Percentiles rank a stretch among this genome's conserved stretches.
These are phyloP conservation scores for Condylura cristata DNA, from an alignment of 2,113 vertebrate species.

Conservation along the genomic window DNA sequence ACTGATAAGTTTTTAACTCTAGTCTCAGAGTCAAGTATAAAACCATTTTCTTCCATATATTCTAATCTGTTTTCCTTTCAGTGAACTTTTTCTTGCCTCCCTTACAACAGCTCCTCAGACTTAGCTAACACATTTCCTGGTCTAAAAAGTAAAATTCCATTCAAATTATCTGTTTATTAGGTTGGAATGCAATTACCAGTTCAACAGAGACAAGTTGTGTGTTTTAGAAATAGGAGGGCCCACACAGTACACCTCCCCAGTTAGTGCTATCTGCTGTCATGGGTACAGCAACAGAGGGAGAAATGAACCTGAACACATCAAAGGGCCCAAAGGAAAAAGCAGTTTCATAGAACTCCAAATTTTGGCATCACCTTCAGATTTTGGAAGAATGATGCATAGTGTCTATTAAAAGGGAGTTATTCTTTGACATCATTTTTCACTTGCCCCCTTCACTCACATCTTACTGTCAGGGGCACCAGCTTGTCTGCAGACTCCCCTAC, in stretches of 20 bases:
- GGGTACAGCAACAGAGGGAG: not conserved
- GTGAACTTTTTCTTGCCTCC: not conserved
- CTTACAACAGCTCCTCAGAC: not conserved
- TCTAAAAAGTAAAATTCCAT: not conserved
- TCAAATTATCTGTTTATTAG: not conserved
- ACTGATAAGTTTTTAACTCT: not conserved
- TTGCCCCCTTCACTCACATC: not conserved
- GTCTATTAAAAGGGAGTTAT: not conserved
- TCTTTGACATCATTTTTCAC: not conserved
- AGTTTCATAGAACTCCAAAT: not conserved
- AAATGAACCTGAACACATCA: not conserved
- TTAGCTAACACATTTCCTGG: not conserved
- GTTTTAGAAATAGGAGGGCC: not conserved
- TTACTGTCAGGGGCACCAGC: not conserved
- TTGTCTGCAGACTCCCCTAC: no score
- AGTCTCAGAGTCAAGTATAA: not conserved
- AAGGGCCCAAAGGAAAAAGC: not conserved
- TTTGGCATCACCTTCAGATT: not conserved
- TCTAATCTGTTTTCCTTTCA: not conserved
- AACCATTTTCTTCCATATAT: not conserved
- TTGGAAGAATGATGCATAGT: not conserved
- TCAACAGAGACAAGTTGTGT: not conserved
- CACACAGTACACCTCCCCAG: not conserved
- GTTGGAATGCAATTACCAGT: not conserved
- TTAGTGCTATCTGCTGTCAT: not conserved